Base-by-base conservation (phyloP, 1,140 invertebrate species). In the Drosophila takahashii region DNA sequence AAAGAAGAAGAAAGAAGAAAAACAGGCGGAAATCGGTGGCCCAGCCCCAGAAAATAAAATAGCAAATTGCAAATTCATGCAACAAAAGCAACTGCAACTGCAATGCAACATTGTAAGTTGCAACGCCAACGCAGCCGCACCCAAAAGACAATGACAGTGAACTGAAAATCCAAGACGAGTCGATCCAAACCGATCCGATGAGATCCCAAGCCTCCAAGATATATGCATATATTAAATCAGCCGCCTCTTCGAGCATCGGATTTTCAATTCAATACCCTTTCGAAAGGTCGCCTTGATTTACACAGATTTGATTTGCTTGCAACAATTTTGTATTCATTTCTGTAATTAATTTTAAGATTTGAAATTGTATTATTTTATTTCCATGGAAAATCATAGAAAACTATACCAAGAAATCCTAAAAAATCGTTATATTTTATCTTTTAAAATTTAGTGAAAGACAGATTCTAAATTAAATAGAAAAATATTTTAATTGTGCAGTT, bases 61-160 rank as follows among this genome's bases (percentile, higher is more conserved):
- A 47, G 70, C 52, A 37, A 42, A 32, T 76, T 53, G 60, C 59
- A 52, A 51, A 66, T 76, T 51, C 53, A 48, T 73, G 69, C 70
- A 61, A 41, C 47, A 41, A 22, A 39, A 8, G 16, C 39, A 41
- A 41, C 48, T n/a, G 1, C 8, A 32, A 13, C 47, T 72, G 69
- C 44, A 65, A 22, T 72, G 69, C 44, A 65, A 22, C 37, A 45
- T 60, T 53, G 50, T 32, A 18, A 45, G 34, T 50, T 44, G 16
- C 58, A 45, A 73, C 70, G 69, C 67, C 56, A 60, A 72, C 70
- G 70, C 67, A 52, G 57, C 15, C 39, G 64, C 54, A 56, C 64
- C 69, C 66, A 51, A 51, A 39, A 72, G 65, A 57, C 75, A 77
- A 78, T 78, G 77, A 73, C 76, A 78, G 58, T 78, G 76, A 78